A percentile compares a stretch with the other conserved stretches of the same genome.
These are phyloP conservation scores for Drosophila nebulosa DNA, from an alignment of 1,140 invertebrate species.

Conservation along the genomic window DNA sequence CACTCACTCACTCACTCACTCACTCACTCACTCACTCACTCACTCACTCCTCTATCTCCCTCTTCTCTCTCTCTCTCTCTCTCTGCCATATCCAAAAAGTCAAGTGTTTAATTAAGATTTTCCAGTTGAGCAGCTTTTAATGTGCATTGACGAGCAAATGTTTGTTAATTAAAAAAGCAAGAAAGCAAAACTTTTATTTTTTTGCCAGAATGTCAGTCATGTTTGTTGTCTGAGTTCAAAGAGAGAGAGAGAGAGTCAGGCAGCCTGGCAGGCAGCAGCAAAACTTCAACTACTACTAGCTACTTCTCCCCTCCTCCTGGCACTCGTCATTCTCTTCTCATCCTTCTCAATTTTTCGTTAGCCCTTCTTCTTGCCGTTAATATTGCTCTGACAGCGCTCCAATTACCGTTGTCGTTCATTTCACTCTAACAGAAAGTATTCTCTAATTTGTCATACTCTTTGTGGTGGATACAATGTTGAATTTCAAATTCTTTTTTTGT, in stretches of 20 bases:
- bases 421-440: neutral
- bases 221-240: neutral
- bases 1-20: neutral
- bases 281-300: conserved; percentile 1
- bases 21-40: neutral
- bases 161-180: conserved; percentile 42
- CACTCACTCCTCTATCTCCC: neutral
- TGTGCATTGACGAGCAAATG: conserved; percentile 37
- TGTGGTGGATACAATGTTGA: no score
- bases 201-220: neutral
- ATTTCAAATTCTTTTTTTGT: no score
- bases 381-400: conserved; percentile 18
- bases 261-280: neutral
- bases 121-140: conserved; percentile 40
- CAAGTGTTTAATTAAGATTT: conserved; percentile 62
- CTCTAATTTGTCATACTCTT: neutral
- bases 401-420: conserved; percentile 24
- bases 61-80: neutral
- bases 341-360: neutral
- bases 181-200: neutral
- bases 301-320: neutral
- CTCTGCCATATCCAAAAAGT: conserved; percentile 19
- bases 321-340: no score
- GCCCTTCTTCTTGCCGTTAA: neutral
- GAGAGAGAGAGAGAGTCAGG: neutral